Percentiles rank a stretch among this genome's conserved stretches.
Evolutionary conservation across 2,888 invertebrate genomes (phyloP).

Genomic region (Athalia rosae): DNA sequence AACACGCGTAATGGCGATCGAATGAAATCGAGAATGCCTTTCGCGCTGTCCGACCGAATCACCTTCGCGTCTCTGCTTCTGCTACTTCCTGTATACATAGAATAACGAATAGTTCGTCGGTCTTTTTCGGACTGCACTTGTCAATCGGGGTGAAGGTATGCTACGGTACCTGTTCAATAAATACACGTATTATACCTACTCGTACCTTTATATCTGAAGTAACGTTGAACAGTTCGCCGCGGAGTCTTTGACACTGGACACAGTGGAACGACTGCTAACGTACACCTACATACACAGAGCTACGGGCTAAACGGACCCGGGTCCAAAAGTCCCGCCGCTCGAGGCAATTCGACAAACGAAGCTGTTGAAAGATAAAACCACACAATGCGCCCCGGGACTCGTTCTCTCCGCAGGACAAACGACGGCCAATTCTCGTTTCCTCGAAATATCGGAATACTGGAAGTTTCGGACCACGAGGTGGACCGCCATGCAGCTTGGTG

Average conservation of each 20-base stretch:
- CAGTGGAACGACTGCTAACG: slow-evolving; percentile 1
- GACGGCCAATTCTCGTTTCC: slow-evolving; percentile 41
- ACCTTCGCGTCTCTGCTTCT: no score
- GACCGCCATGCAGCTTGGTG: neutral
- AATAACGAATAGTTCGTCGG: neutral
- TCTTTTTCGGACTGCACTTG: slow-evolving; percentile 10
- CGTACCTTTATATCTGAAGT: neutral
- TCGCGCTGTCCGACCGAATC: no score
- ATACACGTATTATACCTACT: neutral
- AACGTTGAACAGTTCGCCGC: neutral
- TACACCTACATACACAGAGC: neutral
- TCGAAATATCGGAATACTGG: slow-evolving; percentile 36
- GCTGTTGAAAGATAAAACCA: slow-evolving; percentile 69
- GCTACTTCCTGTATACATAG: no score
- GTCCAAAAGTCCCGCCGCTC: slow-evolving; percentile 29
- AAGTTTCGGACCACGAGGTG: slow-evolving; percentile 20
- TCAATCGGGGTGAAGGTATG: neutral
- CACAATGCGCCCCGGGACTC: slow-evolving; percentile 64
- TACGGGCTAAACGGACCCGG: slow-evolving; percentile 20
- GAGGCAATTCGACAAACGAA: slow-evolving; percentile 61
- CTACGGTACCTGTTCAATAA: no score
- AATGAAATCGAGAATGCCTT: no score
- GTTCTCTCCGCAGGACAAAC: slow-evolving; percentile 40
- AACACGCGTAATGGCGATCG: no score
- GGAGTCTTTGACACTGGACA: slow-evolving; percentile 41